Evolutionary conservation across 2,888 invertebrate species (phyloP), one percentile per base, ranked within the genome.

Genomic region (Galerucella nymphaeae): DNA sequence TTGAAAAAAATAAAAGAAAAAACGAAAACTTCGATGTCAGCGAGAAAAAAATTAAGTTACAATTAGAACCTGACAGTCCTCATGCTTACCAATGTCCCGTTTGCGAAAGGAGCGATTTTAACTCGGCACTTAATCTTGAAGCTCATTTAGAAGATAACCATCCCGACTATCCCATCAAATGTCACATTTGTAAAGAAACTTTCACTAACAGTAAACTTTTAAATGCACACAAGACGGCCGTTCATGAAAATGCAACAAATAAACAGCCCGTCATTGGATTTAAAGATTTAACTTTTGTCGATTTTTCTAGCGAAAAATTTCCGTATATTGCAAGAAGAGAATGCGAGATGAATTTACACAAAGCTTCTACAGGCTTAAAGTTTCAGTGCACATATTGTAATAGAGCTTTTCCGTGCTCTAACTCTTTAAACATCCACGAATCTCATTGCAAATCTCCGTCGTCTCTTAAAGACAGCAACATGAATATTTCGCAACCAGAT

Each of bases 271-370:
- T 92, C 59, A 86, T 90, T 1, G 92, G 93, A 16, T 93, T 92
- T 84, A 90, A 91, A 78, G 93, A 95, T 84, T 87, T 93, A 69
- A 91, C 91, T 2, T 93, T 93, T 83, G 90, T 93, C n/a, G 94
- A 95, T 82, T 96, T 94, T 83, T 92, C 94, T 0, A 91, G 91
- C 73, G 90, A 91, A 78, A 95, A 95, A 83, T 95, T 94, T 82
- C 91, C 95, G 0, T 90, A 93, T 68, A 93, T 95, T 76, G 93
- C 94, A 0, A 90, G 93, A 76, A 90, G 91, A 23, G 89, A 92
- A 75, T 93, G 93, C 84, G 94, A 95, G 82, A 89, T 90, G 77
- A 90, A 91, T 72, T 81, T 91, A 13, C 92, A 92, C 78, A 88
- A 91, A 66, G 89, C 90, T 0, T 88, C 72, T 85, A 90, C 73